Evolutionary conservation across 2,113 vertebrate genomes (phyloP).

Genomic region (Micronycteris hirsuta): DNA sequence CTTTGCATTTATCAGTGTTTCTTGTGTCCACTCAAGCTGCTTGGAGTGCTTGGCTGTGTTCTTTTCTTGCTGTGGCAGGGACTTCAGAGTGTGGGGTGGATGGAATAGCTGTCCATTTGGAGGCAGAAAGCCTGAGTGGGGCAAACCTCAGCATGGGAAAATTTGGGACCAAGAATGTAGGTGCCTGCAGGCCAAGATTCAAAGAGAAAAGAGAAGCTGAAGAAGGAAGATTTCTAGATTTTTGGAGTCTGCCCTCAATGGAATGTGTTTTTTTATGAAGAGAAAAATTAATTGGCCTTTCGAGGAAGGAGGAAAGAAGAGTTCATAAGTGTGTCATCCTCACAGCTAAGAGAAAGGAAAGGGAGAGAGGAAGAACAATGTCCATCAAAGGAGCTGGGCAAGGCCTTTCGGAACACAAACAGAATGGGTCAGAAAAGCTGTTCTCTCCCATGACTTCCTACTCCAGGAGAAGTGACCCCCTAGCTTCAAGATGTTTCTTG

Average conservation of each 20-base stretch:
- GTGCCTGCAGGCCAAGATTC: background rate
- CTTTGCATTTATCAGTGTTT: background rate
- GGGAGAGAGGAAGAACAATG: background rate
- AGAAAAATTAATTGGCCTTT: conserved; percentile 28
- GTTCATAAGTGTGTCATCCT: background rate
- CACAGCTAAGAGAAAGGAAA: background rate
- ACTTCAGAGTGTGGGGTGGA: background rate
- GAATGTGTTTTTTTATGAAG: conserved; percentile 29
- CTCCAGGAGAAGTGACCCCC: conserved; percentile 49
- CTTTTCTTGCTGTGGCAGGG: background rate
- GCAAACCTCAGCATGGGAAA: background rate
- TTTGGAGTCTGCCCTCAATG: conserved; percentile 7
- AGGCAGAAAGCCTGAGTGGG: background rate
- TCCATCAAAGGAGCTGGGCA: background rate
- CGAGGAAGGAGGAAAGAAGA: background rate
- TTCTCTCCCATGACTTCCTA: conserved; percentile 67
- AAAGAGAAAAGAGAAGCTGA: background rate
- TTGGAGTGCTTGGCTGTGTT: background rate
- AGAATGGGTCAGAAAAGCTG: conserved; percentile 50
- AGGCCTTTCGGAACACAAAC: conserved; percentile 2
- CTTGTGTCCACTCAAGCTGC: background rate
- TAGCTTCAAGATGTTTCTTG: conserved; percentile 37
- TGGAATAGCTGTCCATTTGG: background rate
- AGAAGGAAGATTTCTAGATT: background rate
- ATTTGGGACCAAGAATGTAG: background rate